phyloP scores from a whole-genome alignment of 2,888 invertebrate genomes.

The Mythimna loreyi region DNA sequence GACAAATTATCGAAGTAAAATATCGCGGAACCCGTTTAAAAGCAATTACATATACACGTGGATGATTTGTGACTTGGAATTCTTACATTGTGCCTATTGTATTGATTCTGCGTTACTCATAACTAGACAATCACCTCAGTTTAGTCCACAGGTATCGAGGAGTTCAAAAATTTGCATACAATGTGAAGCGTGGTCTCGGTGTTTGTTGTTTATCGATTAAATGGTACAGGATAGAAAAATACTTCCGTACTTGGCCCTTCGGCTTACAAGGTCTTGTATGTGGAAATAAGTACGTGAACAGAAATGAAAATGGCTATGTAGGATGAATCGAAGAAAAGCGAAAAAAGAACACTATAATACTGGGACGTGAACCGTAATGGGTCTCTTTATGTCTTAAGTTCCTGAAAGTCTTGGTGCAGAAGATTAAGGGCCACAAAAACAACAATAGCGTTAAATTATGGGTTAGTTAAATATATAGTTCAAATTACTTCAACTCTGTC shows the following conservation, averaged over 20 bases:
- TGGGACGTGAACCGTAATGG: not conserved
- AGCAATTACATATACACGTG: slow-evolving; percentile 34
- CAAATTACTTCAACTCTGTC: slow-evolving; percentile 79
- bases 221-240: slow-evolving; percentile 22
- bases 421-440: not conserved
- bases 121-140: slow-evolving; percentile 29
- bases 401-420: not conserved
- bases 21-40: slow-evolving; percentile 25
- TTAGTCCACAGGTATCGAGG: slow-evolving; percentile 19
- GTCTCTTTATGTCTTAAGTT: not conserved
- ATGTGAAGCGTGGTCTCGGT: slow-evolving; percentile 58
- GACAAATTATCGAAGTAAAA: slow-evolving; percentile 23
- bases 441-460: not conserved
- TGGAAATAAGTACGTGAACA: slow-evolving; percentile 35
- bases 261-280: slow-evolving; percentile 39
- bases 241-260: slow-evolving; percentile 39
- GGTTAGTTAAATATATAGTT: not conserved
- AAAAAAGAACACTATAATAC: slow-evolving; percentile 13
- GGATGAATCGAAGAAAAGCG: slow-evolving; percentile 14
- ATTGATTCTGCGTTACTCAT: slow-evolving; percentile 45
- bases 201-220: slow-evolving; percentile 60
- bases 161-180: slow-evolving; percentile 69
- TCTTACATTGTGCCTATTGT: slow-evolving; percentile 39
- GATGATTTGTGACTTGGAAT: slow-evolving; percentile 23
- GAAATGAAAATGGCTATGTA: slow-evolving; percentile 26